Base-by-base conservation (phyloP, 1,140 invertebrate genomes). In the Centruroides vittatus region DNA sequence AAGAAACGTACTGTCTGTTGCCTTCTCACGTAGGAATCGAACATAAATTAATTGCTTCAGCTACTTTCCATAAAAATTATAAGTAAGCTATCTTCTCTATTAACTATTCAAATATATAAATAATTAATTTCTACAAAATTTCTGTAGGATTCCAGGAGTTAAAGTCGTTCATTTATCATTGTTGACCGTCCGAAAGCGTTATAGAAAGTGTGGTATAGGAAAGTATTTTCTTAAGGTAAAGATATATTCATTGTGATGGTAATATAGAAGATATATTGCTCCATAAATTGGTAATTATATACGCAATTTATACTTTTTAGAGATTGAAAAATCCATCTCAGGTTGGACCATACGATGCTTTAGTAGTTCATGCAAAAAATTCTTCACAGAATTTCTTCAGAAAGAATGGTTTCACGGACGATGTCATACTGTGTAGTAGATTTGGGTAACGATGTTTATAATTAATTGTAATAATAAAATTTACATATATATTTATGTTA, bases 311-410 rank as follows among this genome's bases (percentile, higher is more conserved):
- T 6, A 41, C 60, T 35, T 49, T 70, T 12, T 66, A 76, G 74
- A 72, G 73, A 71, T 58, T 75, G 13, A 69, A 75, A 57, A 72
- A 72, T 35, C 72, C 73, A 6, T 66, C 68, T 47, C 68, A 75
- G 23, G 72, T 74, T 9, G 75, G 75, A 10, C 70, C 70, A 34
- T 74, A 73, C 67, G 74, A 75, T 64, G 75, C 74, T 34, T 62
- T 76, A 4, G 73, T 75, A 9, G 73, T 75, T 1, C 73, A 75
- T 65, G 73, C 73, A 47, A 74, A 75, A 60, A 71, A 73, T 62
- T 67, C 67, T 34, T 72, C 74, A 49, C 36, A 61, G 5, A 68
- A 72, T 0, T 76, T 76, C 65, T 76, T 76, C 63, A 61, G 67
- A 49, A 72, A 71, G 56, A 74, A 71, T 70, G 73, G 73, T 8